Evolutionary conservation across 2,113 vertebrate species (phyloP).

Genomic region (Salvelinus alpinus): DNA sequence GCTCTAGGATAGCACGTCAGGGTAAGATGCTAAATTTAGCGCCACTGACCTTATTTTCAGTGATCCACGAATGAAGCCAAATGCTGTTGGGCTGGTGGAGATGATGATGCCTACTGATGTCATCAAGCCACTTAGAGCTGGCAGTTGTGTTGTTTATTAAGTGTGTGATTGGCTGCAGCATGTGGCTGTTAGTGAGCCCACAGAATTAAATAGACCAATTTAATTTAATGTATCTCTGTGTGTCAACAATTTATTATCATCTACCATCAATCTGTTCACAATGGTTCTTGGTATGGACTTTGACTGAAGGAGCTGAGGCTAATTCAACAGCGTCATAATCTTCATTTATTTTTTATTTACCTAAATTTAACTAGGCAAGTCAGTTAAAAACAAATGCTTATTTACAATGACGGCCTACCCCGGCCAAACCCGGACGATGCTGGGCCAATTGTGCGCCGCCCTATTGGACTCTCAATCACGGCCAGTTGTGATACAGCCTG

Average conservation of each 20-base stretch:
- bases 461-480: no score
- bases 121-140: background rate
- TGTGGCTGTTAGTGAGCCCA: background rate
- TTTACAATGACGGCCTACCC: no score
- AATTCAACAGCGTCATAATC: background rate
- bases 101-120: conserved; percentile 19
- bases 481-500: no score
- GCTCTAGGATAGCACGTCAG: conserved; percentile 52
- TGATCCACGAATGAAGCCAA: conserved; percentile 12
- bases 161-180: background rate
- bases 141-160: background rate
- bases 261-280: background rate
- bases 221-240: no score
- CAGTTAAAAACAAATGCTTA: no score
- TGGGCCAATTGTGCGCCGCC: no score
- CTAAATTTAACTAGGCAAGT: no score
- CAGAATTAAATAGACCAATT: background rate
- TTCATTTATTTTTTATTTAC: no score
- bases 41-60: conserved; percentile 58
- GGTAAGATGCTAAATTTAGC: conserved; percentile 63
- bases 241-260: background rate
- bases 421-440: no score
- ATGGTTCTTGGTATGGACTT: background rate
- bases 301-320: background rate
- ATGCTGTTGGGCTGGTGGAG: conserved; percentile 1